Percentiles rank a stretch among this genome's conserved stretches.
Conservation (phyloP, 2,113 vertebrate genomes). For the Jacana jacana region DNA sequence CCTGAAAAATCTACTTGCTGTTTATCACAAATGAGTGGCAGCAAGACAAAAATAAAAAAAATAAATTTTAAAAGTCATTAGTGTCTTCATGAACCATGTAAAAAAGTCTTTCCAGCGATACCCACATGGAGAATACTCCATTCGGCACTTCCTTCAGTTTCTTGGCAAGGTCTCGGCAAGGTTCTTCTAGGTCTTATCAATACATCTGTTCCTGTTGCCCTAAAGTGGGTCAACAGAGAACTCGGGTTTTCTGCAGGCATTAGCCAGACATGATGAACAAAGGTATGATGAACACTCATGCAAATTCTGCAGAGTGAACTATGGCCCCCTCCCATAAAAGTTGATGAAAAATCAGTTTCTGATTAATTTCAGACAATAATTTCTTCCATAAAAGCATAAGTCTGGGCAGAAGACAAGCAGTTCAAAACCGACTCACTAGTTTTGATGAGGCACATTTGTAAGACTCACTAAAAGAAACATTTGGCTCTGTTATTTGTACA, state of each 20-base stretch:
- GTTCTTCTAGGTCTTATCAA: not conserved
- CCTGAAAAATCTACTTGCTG: not conserved
- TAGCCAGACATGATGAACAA: not conserved
- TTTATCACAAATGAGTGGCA: not conserved
- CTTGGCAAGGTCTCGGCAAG: not conserved
- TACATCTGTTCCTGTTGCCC: not conserved
- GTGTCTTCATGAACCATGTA: not conserved
- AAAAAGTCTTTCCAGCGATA: not conserved
- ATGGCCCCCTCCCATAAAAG: not conserved
- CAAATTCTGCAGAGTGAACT: not conserved
- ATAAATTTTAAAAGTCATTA: not conserved
- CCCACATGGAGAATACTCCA: not conserved
- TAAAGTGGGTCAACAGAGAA: not conserved
- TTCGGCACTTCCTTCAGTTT: not conserved
- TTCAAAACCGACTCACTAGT: not conserved
- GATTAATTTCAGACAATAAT: not conserved
- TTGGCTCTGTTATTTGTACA: not conserved
- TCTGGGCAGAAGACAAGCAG: not conserved
- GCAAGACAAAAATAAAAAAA: not conserved
- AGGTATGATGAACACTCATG: accelerated
- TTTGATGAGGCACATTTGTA: not conserved
- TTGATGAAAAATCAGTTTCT: not conserved
- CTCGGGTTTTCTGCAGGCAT: accelerated
- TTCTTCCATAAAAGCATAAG: not conserved
- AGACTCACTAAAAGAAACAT: not conserved